Percentiles rank a stretch among this genome's conserved stretches.
Evolutionary conservation across 2,888 invertebrate species (phyloP).

Genomic region (Nysson spinosus): DNA sequence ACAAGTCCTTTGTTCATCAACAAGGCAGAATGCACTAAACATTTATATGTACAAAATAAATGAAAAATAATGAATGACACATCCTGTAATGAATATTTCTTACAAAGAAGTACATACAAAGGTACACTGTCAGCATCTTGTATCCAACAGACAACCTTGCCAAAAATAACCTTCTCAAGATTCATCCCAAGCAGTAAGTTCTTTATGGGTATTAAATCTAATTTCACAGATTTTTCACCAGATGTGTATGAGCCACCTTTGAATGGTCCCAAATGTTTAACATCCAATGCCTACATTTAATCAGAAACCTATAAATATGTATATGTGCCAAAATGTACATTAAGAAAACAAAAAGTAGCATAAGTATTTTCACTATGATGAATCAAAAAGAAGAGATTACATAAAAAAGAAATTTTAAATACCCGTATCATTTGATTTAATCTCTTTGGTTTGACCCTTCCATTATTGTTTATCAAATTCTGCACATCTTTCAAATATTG

Average conservation of each 20-base stretch:
- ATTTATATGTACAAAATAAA: conserved; percentile 10
- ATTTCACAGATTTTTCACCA: conserved; percentile 78
- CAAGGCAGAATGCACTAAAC: conserved; percentile 88
- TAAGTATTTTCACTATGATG: no score
- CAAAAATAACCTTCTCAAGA: conserved; percentile 83
- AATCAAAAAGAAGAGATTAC: not conserved
- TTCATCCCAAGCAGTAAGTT: conserved; percentile 83
- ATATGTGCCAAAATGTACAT: conserved; percentile 42
- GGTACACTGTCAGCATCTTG: conserved; percentile 87
- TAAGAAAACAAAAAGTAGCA: no score
- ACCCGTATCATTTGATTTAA: conserved; percentile 84
- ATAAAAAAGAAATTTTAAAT: conserved; percentile 47
- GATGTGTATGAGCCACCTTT: conserved; percentile 80
- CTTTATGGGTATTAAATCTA: conserved; percentile 79
- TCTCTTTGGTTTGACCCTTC: conserved; percentile 86
- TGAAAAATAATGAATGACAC: conserved; percentile 13
- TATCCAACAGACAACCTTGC: conserved; percentile 89
- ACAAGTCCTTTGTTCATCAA: conserved; percentile 85
- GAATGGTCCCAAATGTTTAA: conserved; percentile 85
- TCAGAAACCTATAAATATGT: conserved; percentile 58
- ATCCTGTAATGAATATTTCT: conserved; percentile 16
- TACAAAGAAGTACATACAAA: conserved; percentile 81
- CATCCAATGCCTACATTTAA: conserved; percentile 80
- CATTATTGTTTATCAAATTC: conserved; percentile 82
- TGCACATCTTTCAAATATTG: conserved; percentile 83